Percentiles rank a stretch among this genome's conserved stretches.
Conservation (phyloP, 2,113 vertebrate genomes). For the Chrysemys picta region DNA sequence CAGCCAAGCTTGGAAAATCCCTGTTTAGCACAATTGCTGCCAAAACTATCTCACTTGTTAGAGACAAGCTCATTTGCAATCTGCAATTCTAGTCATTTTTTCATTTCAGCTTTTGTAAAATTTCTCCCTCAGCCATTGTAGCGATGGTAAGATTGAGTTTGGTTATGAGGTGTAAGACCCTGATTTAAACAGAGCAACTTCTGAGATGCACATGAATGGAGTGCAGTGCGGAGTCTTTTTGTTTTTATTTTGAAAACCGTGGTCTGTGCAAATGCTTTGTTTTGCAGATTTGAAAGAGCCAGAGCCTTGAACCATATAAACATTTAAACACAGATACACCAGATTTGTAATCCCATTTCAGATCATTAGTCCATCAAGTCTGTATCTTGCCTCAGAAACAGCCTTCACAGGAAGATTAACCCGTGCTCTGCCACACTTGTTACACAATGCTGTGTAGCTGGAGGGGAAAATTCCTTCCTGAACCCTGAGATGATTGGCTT, state of each 20-base stretch:
- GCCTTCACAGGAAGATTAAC: neutral
- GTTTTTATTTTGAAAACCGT: neutral
- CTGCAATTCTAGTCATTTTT: slow-evolving; percentile 28
- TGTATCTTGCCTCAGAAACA: neutral
- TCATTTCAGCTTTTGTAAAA: neutral
- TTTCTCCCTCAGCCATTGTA: neutral
- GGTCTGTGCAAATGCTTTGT: neutral
- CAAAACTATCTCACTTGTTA: slow-evolving; percentile 71
- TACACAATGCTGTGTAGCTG: neutral
- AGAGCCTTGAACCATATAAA: neutral
- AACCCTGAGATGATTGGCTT: neutral
- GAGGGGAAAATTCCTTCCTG: neutral
- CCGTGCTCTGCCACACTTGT: neutral
- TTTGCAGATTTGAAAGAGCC: neutral
- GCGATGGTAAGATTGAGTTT: neutral
- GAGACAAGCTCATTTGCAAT: slow-evolving; percentile 68
- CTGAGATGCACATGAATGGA: neutral
- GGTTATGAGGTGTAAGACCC: neutral
- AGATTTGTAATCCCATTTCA: neutral
- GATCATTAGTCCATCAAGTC: neutral
- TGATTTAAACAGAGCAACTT: neutral
- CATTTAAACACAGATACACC: neutral
- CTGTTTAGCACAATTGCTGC: slow-evolving; percentile 73
- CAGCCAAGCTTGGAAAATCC: slow-evolving; percentile 82
- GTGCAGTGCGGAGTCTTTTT: neutral